A percentile compares a stretch with the other conserved stretches of the same genome.
Evolutionary conservation across 1,140 invertebrate species (phyloP).

Genomic region (Heliconius eleuchia): DNA sequence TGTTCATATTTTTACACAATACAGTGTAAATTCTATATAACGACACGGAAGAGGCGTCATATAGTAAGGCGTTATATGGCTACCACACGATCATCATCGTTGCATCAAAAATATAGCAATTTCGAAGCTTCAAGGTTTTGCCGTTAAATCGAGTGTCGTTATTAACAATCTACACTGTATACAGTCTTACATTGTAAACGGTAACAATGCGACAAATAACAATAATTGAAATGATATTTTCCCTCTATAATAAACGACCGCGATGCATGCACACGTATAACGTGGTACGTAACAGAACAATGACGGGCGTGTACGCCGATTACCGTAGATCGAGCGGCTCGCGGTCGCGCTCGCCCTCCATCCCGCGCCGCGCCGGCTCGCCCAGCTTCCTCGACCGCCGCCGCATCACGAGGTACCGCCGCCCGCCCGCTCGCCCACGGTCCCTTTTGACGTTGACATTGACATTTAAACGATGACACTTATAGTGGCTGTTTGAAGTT

Average conservation of each 20-base stretch:
- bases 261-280: slow-evolving; percentile 26
- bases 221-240: not conserved
- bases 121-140: no score
- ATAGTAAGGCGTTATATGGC: no score
- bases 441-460: not conserved
- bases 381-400: slow-evolving; percentile 94
- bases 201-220: not conserved
- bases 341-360: slow-evolving; percentile 90
- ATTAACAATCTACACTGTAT: no score
- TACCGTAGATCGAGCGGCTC: slow-evolving; percentile 73
- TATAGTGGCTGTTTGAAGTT: not conserved
- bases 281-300: slow-evolving; percentile 59
- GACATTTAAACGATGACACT: not conserved
- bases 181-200: no score
- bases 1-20: no score
- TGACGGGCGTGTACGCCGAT: slow-evolving; percentile 78
- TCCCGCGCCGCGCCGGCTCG: slow-evolving; percentile 92
- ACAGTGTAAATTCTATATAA: no score
- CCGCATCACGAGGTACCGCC: slow-evolving; percentile 92
- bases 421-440: not conserved
- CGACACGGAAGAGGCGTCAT: no score
- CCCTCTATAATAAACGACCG: not conserved
- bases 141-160: no score
- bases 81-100: no score
- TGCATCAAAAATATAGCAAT: no score